Evolutionary conservation across 2,113 vertebrate genomes (phyloP).

Genomic region (Micromys minutus): DNA sequence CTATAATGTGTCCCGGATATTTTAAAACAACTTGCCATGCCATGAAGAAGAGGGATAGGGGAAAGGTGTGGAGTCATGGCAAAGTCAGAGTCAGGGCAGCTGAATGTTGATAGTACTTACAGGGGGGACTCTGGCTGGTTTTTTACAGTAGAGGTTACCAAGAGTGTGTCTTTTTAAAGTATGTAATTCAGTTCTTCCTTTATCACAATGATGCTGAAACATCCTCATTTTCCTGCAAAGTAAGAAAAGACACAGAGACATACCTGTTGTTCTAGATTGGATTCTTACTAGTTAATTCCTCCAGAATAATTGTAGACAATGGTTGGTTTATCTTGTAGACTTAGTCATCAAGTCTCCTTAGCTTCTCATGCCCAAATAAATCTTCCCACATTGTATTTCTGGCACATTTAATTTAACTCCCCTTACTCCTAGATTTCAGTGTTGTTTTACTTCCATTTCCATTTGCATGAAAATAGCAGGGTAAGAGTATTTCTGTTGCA

Average conservation of each 20-base stretch:
- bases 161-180: background rate
- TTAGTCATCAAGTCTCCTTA: background rate
- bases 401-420: background rate
- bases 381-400: background rate
- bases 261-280: background rate
- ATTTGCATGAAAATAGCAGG: background rate
- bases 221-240: background rate
- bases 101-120: too few relatives aligned
- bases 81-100: too few relatives aligned
- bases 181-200: background rate
- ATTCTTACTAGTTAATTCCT: background rate
- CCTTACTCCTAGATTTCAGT: background rate
- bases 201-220: background rate
- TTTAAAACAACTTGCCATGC: too few relatives aligned
- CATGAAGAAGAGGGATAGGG: too few relatives aligned
- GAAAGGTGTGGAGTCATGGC: too few relatives aligned
- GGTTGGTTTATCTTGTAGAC: background rate
- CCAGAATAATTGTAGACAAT: background rate
- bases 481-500: background rate
- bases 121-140: too few relatives aligned
- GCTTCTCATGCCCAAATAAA: background rate
- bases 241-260: background rate
- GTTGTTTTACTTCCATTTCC: background rate
- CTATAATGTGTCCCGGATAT: too few relatives aligned
- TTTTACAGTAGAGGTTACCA: too few relatives aligned